Conservation (phyloP, 2,888 invertebrate species). For the Andrena minutula region DNA sequence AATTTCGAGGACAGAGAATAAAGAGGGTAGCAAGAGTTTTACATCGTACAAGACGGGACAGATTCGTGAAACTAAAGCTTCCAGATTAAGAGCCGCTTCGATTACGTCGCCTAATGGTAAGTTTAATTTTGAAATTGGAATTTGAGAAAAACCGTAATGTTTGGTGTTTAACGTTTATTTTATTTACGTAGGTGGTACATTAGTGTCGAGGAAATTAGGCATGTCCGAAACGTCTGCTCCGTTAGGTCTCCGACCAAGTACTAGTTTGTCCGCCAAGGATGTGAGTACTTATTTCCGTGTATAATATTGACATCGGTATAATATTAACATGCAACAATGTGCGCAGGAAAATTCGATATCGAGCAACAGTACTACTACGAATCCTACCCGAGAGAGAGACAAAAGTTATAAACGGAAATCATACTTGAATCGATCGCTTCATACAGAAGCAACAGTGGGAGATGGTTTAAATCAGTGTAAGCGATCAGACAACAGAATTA, state of each 20-base stretch:
- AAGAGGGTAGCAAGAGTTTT: constrained; percentile 69
- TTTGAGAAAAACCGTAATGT: background rate
- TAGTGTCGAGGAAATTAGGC: constrained; percentile 65
- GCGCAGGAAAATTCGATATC: constrained; percentile 79
- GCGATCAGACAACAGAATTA: constrained; percentile 8
- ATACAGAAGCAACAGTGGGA: constrained; percentile 83
- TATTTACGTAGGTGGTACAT: constrained; percentile 64
- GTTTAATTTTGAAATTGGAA: background rate
- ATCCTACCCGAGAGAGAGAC: constrained; percentile 85
- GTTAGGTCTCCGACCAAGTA: constrained; percentile 64
- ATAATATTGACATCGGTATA: background rate
- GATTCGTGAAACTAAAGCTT: constrained; percentile 79
- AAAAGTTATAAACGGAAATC: constrained; percentile 89
- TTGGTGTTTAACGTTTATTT: background rate
- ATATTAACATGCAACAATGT: constrained; percentile 30
- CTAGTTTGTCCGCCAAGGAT: constrained; percentile 67
- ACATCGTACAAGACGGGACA: constrained; percentile 70
- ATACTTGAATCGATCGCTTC: constrained; percentile 87
- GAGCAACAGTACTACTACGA: constrained; percentile 68
- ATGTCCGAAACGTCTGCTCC: constrained; percentile 65
- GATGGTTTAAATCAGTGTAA: constrained; percentile 66
- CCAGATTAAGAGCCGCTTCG: constrained; percentile 79
- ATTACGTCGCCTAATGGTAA: constrained; percentile 77
- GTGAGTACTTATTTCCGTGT: constrained; percentile 58
- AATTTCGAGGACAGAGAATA: constrained; percentile 75